Evolutionary conservation across 2,113 vertebrate species (phyloP).

Genomic region (Ptychochromis oligacanthus): DNA sequence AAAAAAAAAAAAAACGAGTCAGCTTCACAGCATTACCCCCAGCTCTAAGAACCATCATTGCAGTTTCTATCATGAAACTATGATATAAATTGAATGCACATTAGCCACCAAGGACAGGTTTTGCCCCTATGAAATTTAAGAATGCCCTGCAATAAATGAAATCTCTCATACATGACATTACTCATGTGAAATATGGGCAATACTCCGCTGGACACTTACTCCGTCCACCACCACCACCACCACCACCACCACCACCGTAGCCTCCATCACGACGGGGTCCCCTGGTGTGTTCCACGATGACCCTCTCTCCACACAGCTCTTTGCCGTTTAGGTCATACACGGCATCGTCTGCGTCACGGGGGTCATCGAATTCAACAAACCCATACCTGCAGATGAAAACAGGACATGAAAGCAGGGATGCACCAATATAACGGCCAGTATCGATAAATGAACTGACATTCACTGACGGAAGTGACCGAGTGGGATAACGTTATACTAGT

Average conservation of each 20-base stretch:
- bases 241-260: slow-evolving; percentile 79
- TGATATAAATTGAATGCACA: slow-evolving; percentile 55
- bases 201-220: slow-evolving; percentile 82
- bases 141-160: slow-evolving; percentile 43
- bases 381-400: slow-evolving; percentile 83
- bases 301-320: slow-evolving; percentile 93
- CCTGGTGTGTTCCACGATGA: slow-evolving; percentile 82
- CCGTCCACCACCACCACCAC: slow-evolving; percentile 69
- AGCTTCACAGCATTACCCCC: neutral
- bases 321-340: slow-evolving; percentile 98
- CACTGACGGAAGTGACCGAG: neutral
- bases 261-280: slow-evolving; percentile 88
- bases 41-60: neutral
- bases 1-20: neutral
- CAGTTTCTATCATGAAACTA: neutral
- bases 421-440: neutral
- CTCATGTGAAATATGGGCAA: neutral
- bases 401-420: neutral
- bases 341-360: slow-evolving; percentile 94
- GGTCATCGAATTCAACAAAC: slow-evolving; percentile 97
- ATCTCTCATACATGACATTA: slow-evolving; percentile 28
- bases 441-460: too few relatives aligned
- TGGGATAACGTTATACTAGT: neutral
- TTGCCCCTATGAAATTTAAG: slow-evolving; percentile 14
- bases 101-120: slow-evolving; percentile 73